phyloP scores from a whole-genome alignment of 1,140 invertebrate genomes.

The Bombyx mori region ASM3026992v2 NC_085109.1:8054501-8055000 shows the following conservation, averaged over 20 bases:
- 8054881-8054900: conserved; percentile 15
- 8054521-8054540: too few species aligned
- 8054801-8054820: conserved; percentile 76
- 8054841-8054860: conserved; percentile 32
- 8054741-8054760: conserved; percentile 85
- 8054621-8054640: too few species aligned
- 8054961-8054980: too few species aligned
- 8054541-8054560: too few species aligned
- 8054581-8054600: too few species aligned
- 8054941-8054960: too few species aligned
- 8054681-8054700: conserved; percentile 64
- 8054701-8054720: conserved; percentile 82
- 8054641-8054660: too few species aligned
- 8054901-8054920: not conserved
- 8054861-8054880: conserved; percentile 38
- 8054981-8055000: too few species aligned
- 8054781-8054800: conserved; percentile 92
- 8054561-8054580: too few species aligned
- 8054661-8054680: conserved; percentile 68
- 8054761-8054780: conserved; percentile 93
- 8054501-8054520: too few species aligned
- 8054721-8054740: conserved; percentile 96
- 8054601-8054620: too few species aligned
- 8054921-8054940: not conserved
- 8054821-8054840: conserved; percentile 56